phyloP scores from a whole-genome alignment of 1,140 invertebrate genomes.

The Zaprionus capensis region DNA sequence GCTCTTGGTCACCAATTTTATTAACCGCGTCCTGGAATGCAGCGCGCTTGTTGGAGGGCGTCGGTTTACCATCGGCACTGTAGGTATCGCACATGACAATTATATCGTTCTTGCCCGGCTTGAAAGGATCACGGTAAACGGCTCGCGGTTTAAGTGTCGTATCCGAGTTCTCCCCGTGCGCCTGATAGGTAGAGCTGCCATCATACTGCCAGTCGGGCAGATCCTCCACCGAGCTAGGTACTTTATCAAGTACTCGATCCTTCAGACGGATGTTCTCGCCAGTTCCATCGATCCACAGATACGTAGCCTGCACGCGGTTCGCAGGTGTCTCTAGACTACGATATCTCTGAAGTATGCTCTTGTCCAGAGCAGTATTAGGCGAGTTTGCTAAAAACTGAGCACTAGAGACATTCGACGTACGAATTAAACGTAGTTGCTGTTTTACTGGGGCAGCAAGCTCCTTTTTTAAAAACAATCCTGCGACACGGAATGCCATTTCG shows the following conservation, averaged over 20 bases:
- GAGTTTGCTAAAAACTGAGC: slow-evolving; percentile 86
- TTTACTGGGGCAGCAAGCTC: slow-evolving; percentile 58
- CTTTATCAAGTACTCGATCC: slow-evolving; percentile 91
- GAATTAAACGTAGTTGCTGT: slow-evolving; percentile 63
- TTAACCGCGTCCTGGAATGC: slow-evolving; percentile 71
- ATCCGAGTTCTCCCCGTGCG: slow-evolving; percentile 92
- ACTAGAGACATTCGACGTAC: slow-evolving; percentile 29
- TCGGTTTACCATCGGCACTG: slow-evolving; percentile 87
- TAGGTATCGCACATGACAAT: slow-evolving; percentile 94
- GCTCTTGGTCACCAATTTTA: slow-evolving; percentile 86
- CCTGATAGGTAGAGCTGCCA: slow-evolving; percentile 93
- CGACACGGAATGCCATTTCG: slow-evolving; percentile 79
- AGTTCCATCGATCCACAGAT: slow-evolving; percentile 98
- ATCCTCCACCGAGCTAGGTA: slow-evolving; percentile 89
- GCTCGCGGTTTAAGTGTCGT: slow-evolving; percentile 93
- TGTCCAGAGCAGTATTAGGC: slow-evolving; percentile 90
- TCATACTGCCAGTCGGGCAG: slow-evolving; percentile 97
- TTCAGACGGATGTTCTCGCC: slow-evolving; percentile 94
- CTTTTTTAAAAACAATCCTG: slow-evolving; percentile 77
- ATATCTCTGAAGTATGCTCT: slow-evolving; percentile 89
- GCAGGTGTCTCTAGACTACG: slow-evolving; percentile 89
- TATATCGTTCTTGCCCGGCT: slow-evolving; percentile 90
- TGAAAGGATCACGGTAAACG: slow-evolving; percentile 95
- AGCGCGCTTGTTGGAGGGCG: slow-evolving; percentile 84
- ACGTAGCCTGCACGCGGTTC: slow-evolving; percentile 91